These are phyloP conservation scores for Leucoraja erinaceus DNA, from an alignment of 2,113 vertebrate species.

Conservation along the genomic window DNA sequence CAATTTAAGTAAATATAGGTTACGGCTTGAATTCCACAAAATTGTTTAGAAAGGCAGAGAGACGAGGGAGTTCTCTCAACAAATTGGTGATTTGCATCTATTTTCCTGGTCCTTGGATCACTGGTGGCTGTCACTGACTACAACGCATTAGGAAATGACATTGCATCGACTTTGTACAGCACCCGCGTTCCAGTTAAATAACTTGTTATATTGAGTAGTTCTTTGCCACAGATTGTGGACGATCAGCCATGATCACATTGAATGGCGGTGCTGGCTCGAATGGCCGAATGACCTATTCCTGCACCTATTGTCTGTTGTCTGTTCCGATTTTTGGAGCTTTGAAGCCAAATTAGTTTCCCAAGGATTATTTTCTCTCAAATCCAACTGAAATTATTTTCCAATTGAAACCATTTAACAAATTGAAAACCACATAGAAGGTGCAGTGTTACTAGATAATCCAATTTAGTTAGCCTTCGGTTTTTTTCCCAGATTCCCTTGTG, in stretches of 20 bases:
- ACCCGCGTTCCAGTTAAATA: neutral
- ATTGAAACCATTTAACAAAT: neutral
- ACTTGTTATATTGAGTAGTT: too few species aligned
- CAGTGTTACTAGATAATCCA: neutral
- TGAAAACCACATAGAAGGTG: neutral
- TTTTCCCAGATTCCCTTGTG: neutral
- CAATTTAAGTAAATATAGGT: neutral
- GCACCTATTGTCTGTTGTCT: too few species aligned
- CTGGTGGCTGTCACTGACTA: neutral
- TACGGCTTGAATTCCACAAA: neutral
- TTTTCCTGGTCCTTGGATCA: neutral
- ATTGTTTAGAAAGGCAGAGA: constrained; percentile 5
- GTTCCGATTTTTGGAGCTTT: neutral
- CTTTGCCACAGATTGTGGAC: too few species aligned
- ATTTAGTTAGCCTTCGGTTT: neutral
- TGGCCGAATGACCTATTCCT: too few species aligned
- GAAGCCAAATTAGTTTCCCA: too few species aligned
- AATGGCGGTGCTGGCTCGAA: too few species aligned
- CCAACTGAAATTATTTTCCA: neutral
- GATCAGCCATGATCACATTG: too few species aligned
- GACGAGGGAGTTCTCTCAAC: neutral
- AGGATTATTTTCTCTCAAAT: neutral
- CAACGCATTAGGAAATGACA: neutral
- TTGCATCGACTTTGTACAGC: neutral
- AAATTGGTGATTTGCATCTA: neutral